These are phyloP conservation scores for Carlito syrichta DNA, from an alignment of 2,113 vertebrate genomes.

Conservation along the genomic window DNA sequence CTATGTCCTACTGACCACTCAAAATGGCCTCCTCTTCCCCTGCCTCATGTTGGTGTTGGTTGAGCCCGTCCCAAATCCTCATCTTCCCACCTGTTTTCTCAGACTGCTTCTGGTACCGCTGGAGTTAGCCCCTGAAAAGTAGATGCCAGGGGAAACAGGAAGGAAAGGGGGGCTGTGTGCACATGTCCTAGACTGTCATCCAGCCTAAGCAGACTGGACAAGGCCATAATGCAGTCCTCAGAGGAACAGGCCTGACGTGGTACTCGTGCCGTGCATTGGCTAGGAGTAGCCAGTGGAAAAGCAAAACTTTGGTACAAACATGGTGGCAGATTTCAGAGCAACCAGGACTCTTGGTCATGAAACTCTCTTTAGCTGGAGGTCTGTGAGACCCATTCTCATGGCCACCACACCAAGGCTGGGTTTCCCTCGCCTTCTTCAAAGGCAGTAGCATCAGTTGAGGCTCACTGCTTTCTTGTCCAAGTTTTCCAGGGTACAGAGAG, in stretches of 20 bases:
- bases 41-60: no score
- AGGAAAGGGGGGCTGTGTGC: background rate
- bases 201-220: fast-evolving
- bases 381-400: background rate
- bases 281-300: background rate
- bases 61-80: background rate
- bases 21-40: no score
- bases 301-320: background rate
- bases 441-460: fast-evolving
- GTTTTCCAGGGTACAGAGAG: background rate
- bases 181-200: fast-evolving
- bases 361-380: background rate
- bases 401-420: background rate
- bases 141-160: background rate
- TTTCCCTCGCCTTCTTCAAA: background rate
- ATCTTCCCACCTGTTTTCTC: background rate
- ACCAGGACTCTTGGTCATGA: background rate
- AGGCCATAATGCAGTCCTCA: no score
- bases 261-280: background rate
- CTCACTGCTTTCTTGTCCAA: background rate
- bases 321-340: background rate
- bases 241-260: no score
- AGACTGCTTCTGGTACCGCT: background rate
- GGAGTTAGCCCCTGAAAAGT: background rate
- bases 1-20: background rate